Evolutionary conservation across 2,797 vertebrate genomes (phyloP).

Genomic region (Sitta carolinensis): DNA sequence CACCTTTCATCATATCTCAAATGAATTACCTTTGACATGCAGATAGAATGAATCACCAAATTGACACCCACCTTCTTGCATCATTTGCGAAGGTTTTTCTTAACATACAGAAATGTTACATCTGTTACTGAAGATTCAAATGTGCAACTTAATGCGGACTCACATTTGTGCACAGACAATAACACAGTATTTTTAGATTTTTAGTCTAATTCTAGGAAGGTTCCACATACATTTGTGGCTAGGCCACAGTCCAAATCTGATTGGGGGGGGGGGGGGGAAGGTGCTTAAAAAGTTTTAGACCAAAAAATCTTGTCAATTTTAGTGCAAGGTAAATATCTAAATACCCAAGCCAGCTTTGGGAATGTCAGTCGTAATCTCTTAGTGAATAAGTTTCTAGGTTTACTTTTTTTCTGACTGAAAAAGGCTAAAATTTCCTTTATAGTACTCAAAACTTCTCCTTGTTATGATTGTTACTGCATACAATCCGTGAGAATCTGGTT

Average conservation of each 20-base stretch:
- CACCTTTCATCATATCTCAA: slow-evolving; percentile 18
- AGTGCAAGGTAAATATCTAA: not conserved
- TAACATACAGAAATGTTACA: not conserved
- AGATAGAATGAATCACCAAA: slow-evolving; percentile 1
- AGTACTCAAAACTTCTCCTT: not conserved
- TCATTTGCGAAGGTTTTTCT: not conserved
- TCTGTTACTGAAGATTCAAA: not conserved
- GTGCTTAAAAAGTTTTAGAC: not conserved
- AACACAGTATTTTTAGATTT: not conserved
- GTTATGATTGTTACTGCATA: not conserved
- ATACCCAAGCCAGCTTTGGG: not conserved
- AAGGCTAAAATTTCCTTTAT: not conserved
- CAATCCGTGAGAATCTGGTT: not conserved
- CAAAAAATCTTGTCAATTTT: not conserved
- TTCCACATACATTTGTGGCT: not conserved
- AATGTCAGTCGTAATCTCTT: not conserved
- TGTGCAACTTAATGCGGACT: fast-evolving
- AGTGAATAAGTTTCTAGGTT: not conserved
- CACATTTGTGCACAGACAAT: not conserved
- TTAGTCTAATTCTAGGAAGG: not conserved
- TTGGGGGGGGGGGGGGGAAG: fast-evolving
- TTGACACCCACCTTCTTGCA: not conserved
- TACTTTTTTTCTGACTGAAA: not conserved
- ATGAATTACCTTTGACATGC: slow-evolving; percentile 28
- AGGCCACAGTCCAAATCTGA: not conserved